phyloP scores from a whole-genome alignment of 2,797 vertebrate species.

The Pygocentrus nattereri region DNA sequence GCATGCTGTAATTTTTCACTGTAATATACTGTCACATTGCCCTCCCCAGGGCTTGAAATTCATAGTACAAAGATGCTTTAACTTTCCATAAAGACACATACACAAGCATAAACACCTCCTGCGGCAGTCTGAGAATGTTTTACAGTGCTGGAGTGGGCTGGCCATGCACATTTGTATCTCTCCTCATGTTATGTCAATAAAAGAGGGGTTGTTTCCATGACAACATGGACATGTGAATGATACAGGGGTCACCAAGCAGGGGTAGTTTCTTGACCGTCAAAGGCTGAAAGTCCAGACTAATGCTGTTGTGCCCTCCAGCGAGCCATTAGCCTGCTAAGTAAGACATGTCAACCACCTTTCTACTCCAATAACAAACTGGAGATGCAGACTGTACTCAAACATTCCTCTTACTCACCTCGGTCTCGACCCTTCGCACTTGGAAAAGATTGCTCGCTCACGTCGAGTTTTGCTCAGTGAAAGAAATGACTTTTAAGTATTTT shows the following conservation, averaged over 20 bases:
- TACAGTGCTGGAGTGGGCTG: background rate
- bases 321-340: slow-evolving; percentile 20
- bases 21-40: background rate
- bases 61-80: background rate
- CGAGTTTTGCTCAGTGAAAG: slow-evolving; percentile 6
- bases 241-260: slow-evolving; percentile 4
- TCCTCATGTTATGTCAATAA: slow-evolving; percentile 20
- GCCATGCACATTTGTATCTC: slow-evolving; percentile 12
- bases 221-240: slow-evolving; percentile 33
- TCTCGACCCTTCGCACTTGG: background rate
- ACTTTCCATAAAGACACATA: background rate
- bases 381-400: slow-evolving; percentile 4
- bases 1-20: background rate
- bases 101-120: background rate
- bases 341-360: slow-evolving; percentile 15
- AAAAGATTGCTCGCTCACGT: background rate
- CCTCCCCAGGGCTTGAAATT: background rate
- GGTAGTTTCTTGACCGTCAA: slow-evolving; percentile 19
- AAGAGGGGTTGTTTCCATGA: slow-evolving; percentile 46
- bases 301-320: background rate
- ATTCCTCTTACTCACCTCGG: background rate
- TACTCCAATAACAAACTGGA: background rate
- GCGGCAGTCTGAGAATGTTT: background rate
- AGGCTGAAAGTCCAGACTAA: background rate
- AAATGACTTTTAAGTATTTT: slow-evolving; percentile 22